Conservation (phyloP, 2,113 vertebrate genomes). For the Oryzias javanicus region DNA sequence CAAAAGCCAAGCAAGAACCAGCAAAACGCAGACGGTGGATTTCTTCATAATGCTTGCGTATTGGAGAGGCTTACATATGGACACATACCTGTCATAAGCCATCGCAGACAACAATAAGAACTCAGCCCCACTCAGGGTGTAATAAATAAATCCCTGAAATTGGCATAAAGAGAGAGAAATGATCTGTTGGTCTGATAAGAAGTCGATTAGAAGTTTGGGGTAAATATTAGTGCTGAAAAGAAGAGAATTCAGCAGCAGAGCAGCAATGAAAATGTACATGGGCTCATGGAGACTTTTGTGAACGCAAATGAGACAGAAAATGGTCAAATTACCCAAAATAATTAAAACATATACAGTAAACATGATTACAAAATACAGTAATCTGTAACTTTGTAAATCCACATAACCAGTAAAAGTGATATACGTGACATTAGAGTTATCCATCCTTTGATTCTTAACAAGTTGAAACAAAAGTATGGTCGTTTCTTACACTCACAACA, state of each 20-base stretch:
- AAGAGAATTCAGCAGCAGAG: constrained; percentile 40
- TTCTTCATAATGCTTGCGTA: constrained; percentile 40
- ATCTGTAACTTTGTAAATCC: constrained; percentile 26
- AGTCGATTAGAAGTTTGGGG: constrained; percentile 36
- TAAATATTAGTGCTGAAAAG: constrained; percentile 35
- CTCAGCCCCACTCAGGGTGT: constrained; percentile 20
- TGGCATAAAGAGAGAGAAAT: constrained; percentile 23
- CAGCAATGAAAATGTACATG: constrained; percentile 58
- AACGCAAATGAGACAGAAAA: constrained; percentile 24
- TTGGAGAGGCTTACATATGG: constrained; percentile 54
- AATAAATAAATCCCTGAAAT: constrained; percentile 26
- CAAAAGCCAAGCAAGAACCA: constrained; percentile 31
- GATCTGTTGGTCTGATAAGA: constrained; percentile 37
- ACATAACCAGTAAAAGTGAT: constrained; percentile 32
- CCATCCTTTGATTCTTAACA: too few species aligned
- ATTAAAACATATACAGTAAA: constrained; percentile 27
- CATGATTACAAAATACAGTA: constrained; percentile 39
- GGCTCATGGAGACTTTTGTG: constrained; percentile 41
- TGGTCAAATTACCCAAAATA: constrained; percentile 28
- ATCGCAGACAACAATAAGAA: constrained; percentile 37
- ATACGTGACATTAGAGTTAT: constrained; percentile 19
- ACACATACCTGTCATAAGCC: constrained; percentile 52
- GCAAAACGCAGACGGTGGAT: not conserved
- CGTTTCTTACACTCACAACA: too few species aligned
- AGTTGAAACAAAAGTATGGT: too few species aligned